Base-by-base conservation (phyloP, 2,113 vertebrate genomes). In the Fukomys damarensis region DNA sequence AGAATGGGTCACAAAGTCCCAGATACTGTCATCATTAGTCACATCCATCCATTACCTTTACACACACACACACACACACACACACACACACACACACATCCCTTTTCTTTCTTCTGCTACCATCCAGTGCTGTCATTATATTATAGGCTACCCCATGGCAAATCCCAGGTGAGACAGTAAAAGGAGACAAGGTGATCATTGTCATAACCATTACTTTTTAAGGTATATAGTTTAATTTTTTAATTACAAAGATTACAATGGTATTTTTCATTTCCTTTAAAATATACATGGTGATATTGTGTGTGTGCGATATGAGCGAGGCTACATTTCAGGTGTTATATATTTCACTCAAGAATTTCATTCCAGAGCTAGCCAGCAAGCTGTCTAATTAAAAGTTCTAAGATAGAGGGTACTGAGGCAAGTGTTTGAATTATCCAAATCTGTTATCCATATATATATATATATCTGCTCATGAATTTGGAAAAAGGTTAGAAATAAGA, bases 401-500 rank as follows among this genome's bases (percentile, higher is more conserved):
- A 61, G 43, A 3, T 30, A 59, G 22, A 65, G 9, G 16, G 7
- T 52, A 35, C 13, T 65, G 19, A 49, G 56, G 8, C 0, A 41
- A 76, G 30, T 4, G 68, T 2, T 86, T 88, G 3, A 49, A 3
- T 70, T 28, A 82, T 66, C 30, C 5, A 30, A 49, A 61, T 61
- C 59, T 86, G 3, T 41, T 66, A 66, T 72, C 8, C 7, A 35
- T 59, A 85, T 56, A 26, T 63, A 83, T 10, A 9, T 83, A 54
- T 54, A 3, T 56, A 56, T 56, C 11, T 89, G 58, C 38, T 19
- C 9, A 82, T 38, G 35, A 30, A 80, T 61, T 46, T 91, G 20
- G 43, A 91, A 92, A 88, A 70, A 52, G 1, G 1, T 86, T 38
- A 94, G 46, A 61, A 95, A 84, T 87, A 86, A 81, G 43, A 87